Conservation (phyloP, 2,113 vertebrate genomes). For the Protobothrops mucrosquamatus region DNA sequence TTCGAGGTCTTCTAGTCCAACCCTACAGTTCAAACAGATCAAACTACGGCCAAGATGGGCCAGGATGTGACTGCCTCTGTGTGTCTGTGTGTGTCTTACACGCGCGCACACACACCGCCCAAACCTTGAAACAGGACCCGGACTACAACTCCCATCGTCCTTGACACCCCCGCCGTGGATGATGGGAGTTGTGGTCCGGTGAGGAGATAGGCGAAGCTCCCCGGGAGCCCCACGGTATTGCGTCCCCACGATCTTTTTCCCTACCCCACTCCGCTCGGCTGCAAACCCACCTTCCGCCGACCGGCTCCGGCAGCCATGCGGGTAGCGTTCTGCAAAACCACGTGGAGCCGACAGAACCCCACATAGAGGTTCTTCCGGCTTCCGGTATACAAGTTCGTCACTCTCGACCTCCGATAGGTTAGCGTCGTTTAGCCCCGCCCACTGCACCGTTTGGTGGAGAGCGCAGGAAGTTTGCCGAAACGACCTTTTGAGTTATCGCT, state of each 20-base stretch:
- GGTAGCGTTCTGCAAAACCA: neutral
- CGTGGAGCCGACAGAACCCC: accelerated
- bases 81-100: no score
- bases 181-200: neutral
- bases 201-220: neutral
- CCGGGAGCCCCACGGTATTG: no score
- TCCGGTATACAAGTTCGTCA: accelerated
- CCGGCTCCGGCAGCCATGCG: neutral
- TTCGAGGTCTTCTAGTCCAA: neutral
- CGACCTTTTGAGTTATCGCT: no score
- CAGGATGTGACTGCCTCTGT: neutral
- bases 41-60: neutral
- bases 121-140: neutral
- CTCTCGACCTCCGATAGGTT: neutral
- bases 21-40: neutral
- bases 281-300: neutral
- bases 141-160: neutral
- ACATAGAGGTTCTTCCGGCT: neutral
- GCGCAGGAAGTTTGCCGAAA: neutral
- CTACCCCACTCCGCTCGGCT: neutral
- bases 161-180: neutral
- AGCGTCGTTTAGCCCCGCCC: neutral
- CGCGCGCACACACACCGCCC: neutral
- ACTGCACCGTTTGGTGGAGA: neutral
- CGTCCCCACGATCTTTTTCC: accelerated